Evolutionary conservation across 1,140 invertebrate species (phyloP), one percentile per base, ranked within the genome.

Genomic region (Hypothenemus hampei): DNA sequence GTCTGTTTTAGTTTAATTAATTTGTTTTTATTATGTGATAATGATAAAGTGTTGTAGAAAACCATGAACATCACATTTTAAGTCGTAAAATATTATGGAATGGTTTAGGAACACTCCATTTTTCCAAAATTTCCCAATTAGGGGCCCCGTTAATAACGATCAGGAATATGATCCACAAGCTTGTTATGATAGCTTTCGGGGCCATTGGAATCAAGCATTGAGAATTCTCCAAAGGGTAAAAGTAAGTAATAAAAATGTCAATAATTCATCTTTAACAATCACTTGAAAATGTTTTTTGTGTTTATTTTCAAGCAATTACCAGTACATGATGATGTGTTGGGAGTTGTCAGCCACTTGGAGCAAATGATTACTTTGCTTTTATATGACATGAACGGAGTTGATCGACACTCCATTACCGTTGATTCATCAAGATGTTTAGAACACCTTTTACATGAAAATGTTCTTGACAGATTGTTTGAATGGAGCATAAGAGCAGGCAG

Each of bases 131-230:
- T n/a, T n/a, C n/a, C 58, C 59, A 54, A 51, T 58, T 24, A 59
- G 64, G 52, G 48, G 55, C 37, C 35, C 67, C 24, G 50, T 69
- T 23, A 65, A 57, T 53, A 61, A 60, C 10, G 64, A 67, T 22
- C 65, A 67, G 51, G 68, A 69, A 39, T 71, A 65, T 59, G 88
- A 92, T 76, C 86, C 86, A 0, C 80, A 83, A 22, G 89, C 89
- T 7, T 91, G 88, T 68, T 90, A 91, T 65, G 90, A 91, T 66
- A 93, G 92, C 64, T 97, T 97, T 74, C 85, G 86, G 63, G 91
- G 90, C 72, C 93, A 97, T 70, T 98, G 93, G 92, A 86, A 92
- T 67, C 91, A 96, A 69, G 89, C 88, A 7, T 73, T 84, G 61
- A 86, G 87, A 61, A 91, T 96, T 45, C 93, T 94, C 58, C 72